Percentiles rank a stretch among this genome's conserved stretches.
Evolutionary conservation across 1,140 invertebrate genomes (phyloP).

Genomic region (Leucophenga varia): DNA sequence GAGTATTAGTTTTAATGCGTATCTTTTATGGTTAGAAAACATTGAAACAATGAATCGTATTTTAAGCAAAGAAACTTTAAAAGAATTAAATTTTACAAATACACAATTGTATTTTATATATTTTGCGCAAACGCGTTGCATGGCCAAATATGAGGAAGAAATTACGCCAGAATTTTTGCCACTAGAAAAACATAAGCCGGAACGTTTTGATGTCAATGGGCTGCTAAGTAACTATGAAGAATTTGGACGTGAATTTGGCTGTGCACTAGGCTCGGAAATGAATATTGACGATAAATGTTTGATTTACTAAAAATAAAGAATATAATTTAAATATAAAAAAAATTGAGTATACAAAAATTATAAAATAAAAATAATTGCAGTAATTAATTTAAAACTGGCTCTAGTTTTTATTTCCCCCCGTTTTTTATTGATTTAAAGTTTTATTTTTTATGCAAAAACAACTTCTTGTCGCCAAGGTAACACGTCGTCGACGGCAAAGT

Average conservation of each 20-base stretch:
- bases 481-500: too few relatives aligned
- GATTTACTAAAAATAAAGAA: conserved; percentile 23
- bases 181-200: conserved; percentile 30
- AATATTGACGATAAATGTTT: conserved; percentile 47
- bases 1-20: conserved; percentile 64
- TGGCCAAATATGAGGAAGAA: conserved; percentile 20
- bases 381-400: too few relatives aligned
- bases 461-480: too few relatives aligned
- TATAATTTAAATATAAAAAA: too few relatives aligned
- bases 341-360: too few relatives aligned
- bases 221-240: conserved; percentile 38
- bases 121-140: conserved; percentile 62
- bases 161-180: conserved; percentile 29
- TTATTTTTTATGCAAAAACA: too few relatives aligned
- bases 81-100: conserved; percentile 41
- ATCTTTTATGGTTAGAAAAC: conserved; percentile 47
- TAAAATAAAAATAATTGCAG: too few relatives aligned
- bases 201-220: conserved; percentile 43
- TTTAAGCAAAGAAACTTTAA: conserved; percentile 31
- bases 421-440: too few relatives aligned
- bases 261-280: conserved; percentile 36
- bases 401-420: too few relatives aligned
- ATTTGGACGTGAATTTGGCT: conserved; percentile 39
- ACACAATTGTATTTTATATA: conserved; percentile 74
- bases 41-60: conserved; percentile 10